Evolutionary conservation across 2,797 vertebrate species (phyloP).

Genomic region (Lithobates sylvaticus): DNA sequence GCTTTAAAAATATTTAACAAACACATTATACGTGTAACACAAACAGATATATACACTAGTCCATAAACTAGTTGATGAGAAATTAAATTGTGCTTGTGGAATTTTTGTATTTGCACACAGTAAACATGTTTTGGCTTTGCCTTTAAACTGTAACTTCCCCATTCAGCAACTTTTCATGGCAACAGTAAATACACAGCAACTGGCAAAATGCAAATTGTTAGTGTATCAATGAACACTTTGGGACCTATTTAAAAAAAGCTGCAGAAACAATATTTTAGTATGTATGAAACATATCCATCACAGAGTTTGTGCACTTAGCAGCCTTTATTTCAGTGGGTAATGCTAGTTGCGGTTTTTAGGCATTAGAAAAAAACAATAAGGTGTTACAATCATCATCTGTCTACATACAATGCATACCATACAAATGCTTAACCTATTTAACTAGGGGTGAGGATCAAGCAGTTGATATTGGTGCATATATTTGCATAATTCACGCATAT

Average conservation of each 20-base stretch:
- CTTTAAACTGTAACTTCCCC: neutral
- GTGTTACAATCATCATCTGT: conserved; percentile 34
- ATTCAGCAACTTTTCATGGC: neutral
- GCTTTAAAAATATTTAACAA: no score
- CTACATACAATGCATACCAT: conserved; percentile 31
- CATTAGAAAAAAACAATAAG: conserved; percentile 31
- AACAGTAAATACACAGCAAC: neutral
- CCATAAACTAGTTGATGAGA: no score
- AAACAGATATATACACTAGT: no score
- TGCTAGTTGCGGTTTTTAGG: neutral
- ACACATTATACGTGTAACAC: no score
- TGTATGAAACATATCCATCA: conserved; percentile 1
- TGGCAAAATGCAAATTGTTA: neutral
- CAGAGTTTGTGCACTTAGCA: conserved; percentile 9
- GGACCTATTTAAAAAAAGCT: conserved; percentile 13
- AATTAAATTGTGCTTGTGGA: no score
- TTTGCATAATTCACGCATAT: conserved; percentile 45
- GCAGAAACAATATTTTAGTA: neutral
- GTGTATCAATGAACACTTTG: neutral
- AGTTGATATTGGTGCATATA: conserved; percentile 53
- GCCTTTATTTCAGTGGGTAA: neutral
- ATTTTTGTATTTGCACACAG: no score
- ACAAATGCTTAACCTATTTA: conserved; percentile 51
- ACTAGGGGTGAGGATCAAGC: conserved; percentile 52
- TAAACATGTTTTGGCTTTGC: neutral